phyloP scores from a whole-genome alignment of 2,113 vertebrate genomes.

The Todiramphus saurophagus region DNA sequence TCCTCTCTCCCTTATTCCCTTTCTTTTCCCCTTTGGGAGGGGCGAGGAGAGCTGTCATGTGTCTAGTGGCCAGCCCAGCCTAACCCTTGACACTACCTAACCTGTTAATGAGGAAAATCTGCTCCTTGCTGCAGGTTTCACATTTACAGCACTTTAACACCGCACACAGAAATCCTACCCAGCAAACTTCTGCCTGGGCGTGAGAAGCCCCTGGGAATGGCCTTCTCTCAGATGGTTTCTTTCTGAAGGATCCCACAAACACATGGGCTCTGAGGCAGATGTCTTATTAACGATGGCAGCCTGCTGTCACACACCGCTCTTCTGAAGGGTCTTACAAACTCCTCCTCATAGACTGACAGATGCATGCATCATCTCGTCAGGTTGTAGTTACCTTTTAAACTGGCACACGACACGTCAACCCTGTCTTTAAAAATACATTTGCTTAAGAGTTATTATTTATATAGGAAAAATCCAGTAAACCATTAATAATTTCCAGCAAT shows the following conservation, averaged over 20 bases:
- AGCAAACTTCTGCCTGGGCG: neutral
- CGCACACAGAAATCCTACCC: accelerated
- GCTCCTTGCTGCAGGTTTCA: neutral
- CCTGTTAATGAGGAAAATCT: neutral
- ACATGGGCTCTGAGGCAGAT: neutral
- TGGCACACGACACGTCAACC: neutral
- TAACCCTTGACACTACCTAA: neutral
- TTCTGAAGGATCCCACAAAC: neutral
- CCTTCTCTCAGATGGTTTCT: neutral
- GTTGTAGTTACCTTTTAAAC: neutral
- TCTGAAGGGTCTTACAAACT: neutral
- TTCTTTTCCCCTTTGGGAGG: neutral
- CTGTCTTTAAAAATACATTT: neutral
- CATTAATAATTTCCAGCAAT: neutral
- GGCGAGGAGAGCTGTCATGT: neutral
- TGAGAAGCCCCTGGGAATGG: neutral
- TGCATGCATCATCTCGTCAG: neutral
- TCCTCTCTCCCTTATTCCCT: neutral
- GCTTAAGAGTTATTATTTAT: neutral
- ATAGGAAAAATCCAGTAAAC: neutral
- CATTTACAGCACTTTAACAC: neutral
- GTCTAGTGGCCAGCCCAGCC: neutral
- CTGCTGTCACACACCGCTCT: neutral
- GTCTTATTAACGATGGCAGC: neutral
- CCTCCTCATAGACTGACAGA: neutral